A percentile compares a stretch with the other conserved stretches of the same genome.
Conservation (phyloP, 2,888 invertebrate genomes). For the Ischnus inquisitorius region DNA sequence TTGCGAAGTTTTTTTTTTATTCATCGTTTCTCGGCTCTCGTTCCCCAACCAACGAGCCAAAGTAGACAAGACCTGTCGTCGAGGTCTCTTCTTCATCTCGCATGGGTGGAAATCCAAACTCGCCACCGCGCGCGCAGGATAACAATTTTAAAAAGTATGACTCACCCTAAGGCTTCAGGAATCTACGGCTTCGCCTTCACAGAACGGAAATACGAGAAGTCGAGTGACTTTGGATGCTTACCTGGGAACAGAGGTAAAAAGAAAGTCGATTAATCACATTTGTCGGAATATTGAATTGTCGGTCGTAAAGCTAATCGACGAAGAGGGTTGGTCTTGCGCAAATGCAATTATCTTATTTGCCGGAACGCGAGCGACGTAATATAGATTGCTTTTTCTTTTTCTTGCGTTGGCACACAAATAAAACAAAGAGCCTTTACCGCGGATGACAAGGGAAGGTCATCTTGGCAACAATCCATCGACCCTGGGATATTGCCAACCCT, state of each 20-base stretch:
- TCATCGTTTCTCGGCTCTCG: background rate
- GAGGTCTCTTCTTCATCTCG: conserved; percentile 5
- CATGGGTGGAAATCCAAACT: background rate
- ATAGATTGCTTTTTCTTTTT: conserved; percentile 17
- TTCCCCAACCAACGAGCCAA: background rate
- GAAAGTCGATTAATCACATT: conserved; percentile 41
- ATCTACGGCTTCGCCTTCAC: background rate
- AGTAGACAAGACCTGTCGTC: conserved; percentile 27
- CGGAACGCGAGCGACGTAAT: background rate
- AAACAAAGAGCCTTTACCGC: background rate
- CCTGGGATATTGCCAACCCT: conserved; percentile 12
- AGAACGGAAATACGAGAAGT: conserved; percentile 1
- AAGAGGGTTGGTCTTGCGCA: conserved; percentile 9
- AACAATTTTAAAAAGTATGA: conserved; percentile 15
- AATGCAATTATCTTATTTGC: conserved; percentile 43
- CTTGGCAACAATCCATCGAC: conserved; percentile 14
- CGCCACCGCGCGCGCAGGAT: background rate
- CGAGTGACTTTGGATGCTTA: conserved; percentile 26
- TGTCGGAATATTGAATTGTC: conserved; percentile 7
- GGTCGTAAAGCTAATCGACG: conserved; percentile 18
- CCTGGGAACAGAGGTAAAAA: conserved; percentile 35
- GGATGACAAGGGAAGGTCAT: conserved; percentile 1
- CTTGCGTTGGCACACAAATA: conserved; percentile 1
- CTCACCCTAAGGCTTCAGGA: conserved; percentile 24
- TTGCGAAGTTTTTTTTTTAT: background rate